These are phyloP conservation scores for Coccyzus lansbergi DNA, from an alignment of 2,797 vertebrate species.

Conservation along the genomic window DNA sequence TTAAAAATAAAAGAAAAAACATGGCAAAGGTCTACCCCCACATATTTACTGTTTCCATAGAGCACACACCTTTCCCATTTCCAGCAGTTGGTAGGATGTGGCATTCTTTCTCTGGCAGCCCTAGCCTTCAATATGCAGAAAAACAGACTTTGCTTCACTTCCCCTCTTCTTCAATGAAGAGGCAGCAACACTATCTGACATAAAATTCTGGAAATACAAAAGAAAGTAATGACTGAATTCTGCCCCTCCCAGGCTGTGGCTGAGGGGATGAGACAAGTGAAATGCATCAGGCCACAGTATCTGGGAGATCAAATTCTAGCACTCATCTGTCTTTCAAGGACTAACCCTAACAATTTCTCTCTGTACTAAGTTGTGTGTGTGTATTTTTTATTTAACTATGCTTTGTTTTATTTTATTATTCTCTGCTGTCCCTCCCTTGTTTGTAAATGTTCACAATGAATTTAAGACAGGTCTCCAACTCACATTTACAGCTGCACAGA, in stretches of 20 bases:
- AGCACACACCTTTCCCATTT: background rate
- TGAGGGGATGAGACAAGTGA: slow-evolving; percentile 42
- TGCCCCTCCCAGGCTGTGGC: slow-evolving; percentile 1
- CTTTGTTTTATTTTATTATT: slow-evolving; percentile 1
- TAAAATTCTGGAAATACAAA: background rate
- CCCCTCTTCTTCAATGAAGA: background rate
- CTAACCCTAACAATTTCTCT: background rate
- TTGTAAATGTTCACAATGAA: slow-evolving; percentile 9
- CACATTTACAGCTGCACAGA: slow-evolving; percentile 56
- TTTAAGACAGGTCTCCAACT: slow-evolving; percentile 27
- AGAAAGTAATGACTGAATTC: slow-evolving; percentile 7
- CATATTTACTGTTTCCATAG: background rate
- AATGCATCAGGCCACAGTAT: slow-evolving; percentile 15
- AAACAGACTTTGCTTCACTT: background rate
- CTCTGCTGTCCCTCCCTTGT: background rate
- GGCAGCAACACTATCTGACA: background rate
- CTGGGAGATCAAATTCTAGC: background rate
- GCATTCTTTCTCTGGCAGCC: background rate
- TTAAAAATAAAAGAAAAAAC: background rate
- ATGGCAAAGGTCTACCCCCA: background rate
- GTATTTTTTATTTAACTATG: background rate
- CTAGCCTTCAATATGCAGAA: background rate
- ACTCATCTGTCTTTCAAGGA: background rate
- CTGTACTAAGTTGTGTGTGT: background rate
- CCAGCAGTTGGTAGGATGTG: background rate